Evolutionary conservation across 1,140 invertebrate species (phyloP), one percentile per base, ranked within the genome.

Genomic region (Campoletis sonorensis): DNA sequence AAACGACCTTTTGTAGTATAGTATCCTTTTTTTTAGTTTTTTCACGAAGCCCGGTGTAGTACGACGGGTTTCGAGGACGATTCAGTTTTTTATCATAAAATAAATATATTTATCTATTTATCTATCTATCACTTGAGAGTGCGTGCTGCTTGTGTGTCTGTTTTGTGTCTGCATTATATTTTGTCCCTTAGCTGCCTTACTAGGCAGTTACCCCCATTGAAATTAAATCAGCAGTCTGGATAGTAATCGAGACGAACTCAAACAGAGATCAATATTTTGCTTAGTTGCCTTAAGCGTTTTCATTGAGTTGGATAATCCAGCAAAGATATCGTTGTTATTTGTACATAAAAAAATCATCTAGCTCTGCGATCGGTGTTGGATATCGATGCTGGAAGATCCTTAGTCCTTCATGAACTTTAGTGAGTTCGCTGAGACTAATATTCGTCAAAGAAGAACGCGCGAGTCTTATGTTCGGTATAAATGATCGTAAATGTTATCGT

Each of bases 71-170:
- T 70, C 30, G 27, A 30, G 15, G 67, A 70, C 67, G 26, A 30
- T 70, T 70, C 67, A 70, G 26, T 70, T 33, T 70, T 70, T 70
- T 70, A 70, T 70, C 67, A 70, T 70, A 70, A 75, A 51, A 75
- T 75, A 75, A 51, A 75, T 75, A 49, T 75, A 37, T 37, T n/a
- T 73, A 40, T 73, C 18, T 73, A 73, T 49, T 75, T 75, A 21
- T 75, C 23, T 75, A 64, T 64, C 61, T 64, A 64, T 64, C 61
- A 64, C 61, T 64, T 64, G 61, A 64, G 61, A 23, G 61, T 64
- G 61, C 21, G 54, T 23, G 54, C 40, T 58, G 54, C 21, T n/a
- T 58, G 54, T 64, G 61, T 64, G 23, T 64, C n/a, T 27, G n/a
- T 64, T 23, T 64, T 64, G 3, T 64, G 61, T 64, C n/a, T 64